phyloP scores from a whole-genome alignment of 2,113 vertebrate genomes.

The Addax nasomaculatus region DNA sequence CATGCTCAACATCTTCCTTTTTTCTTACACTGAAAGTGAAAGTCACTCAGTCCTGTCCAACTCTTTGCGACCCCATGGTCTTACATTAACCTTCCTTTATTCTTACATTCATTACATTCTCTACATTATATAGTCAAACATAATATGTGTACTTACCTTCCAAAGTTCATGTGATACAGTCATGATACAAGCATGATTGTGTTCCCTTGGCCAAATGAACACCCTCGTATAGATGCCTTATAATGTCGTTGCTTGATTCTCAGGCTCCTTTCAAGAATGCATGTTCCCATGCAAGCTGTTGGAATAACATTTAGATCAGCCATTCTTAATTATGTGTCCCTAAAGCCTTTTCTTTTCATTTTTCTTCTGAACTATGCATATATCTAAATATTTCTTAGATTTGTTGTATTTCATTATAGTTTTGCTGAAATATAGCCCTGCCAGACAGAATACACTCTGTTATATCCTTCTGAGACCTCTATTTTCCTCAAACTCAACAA shows the following conservation, averaged over 20 bases:
- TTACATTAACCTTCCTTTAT: neutral
- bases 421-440: neutral
- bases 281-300: neutral
- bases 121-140: neutral
- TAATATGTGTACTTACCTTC: neutral
- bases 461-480: neutral
- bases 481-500: neutral
- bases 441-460: neutral
- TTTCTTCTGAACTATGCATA: neutral
- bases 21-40: neutral
- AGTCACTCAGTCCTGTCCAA: neutral
- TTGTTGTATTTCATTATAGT: neutral
- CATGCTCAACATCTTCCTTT: neutral
- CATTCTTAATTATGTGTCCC: neutral
- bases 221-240: neutral
- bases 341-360: neutral
- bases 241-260: neutral
- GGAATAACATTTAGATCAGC: neutral
- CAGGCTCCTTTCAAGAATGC: neutral
- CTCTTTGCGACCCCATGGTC: accelerated
- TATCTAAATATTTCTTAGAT: neutral
- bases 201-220: neutral
- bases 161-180: neutral
- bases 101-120: neutral
- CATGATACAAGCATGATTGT: neutral